Evolutionary conservation across 1,140 invertebrate genomes (phyloP).

Genomic region (Plodia interpunctella): DNA sequence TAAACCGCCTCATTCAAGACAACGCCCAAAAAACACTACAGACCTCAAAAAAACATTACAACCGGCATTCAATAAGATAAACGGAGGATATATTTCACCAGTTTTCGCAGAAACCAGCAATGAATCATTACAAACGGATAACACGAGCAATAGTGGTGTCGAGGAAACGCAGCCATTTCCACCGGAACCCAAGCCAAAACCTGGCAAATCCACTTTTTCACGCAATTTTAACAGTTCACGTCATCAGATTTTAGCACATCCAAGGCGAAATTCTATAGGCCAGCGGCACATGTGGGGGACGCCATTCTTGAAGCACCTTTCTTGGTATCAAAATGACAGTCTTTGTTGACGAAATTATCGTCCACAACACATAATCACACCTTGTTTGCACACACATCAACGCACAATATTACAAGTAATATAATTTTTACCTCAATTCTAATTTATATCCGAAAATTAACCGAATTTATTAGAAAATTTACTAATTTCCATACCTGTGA

Average conservation of each 20-base stretch:
- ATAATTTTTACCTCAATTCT: constrained; percentile 64
- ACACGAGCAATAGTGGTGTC: constrained; percentile 27
- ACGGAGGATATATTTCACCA: constrained; percentile 36
- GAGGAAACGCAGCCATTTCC: constrained; percentile 24
- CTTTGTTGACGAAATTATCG: constrained; percentile 68
- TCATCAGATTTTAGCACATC: constrained; percentile 60
- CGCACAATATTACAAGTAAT: constrained; percentile 38
- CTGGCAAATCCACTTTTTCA: constrained; percentile 34
- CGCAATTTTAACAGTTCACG: constrained; percentile 51
- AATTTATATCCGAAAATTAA: constrained; percentile 58
- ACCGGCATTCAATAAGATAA: constrained; percentile 4
- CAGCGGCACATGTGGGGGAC: constrained; percentile 76
- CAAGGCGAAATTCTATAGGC: constrained; percentile 65
- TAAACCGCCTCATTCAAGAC: not conserved
- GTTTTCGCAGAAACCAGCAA: constrained; percentile 54
- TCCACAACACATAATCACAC: constrained; percentile 58
- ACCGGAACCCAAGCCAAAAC: constrained; percentile 31
- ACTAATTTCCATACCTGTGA: constrained; percentile 76
- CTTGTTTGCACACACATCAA: constrained; percentile 42
- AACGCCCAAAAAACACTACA: constrained; percentile 11
- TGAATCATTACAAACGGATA: constrained; percentile 53
- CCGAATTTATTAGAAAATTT: constrained; percentile 71
- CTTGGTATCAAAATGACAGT: constrained; percentile 74
- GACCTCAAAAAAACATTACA: constrained; percentile 15
- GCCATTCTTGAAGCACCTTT: constrained; percentile 76